phyloP scores from a whole-genome alignment of 2,888 invertebrate genomes.

The Thereva unica region DNA sequence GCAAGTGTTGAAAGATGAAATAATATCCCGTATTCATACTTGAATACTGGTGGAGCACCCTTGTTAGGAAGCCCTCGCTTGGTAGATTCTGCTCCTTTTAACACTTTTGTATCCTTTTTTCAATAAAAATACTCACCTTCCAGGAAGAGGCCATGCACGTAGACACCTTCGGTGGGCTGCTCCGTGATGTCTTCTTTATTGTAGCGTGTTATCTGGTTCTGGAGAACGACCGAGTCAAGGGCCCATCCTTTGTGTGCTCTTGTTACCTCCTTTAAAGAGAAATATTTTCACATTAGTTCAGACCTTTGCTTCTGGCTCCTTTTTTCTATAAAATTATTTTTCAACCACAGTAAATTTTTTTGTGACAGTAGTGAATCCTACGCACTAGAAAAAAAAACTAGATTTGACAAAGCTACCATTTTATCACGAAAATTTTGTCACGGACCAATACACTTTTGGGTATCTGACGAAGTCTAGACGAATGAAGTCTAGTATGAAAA shows the following conservation, averaged over 20 bases:
- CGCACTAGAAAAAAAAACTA: no score
- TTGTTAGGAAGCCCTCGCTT: no score
- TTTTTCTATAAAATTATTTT: not conserved
- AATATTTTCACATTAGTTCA: constrained; percentile 18
- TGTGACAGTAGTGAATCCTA: no score
- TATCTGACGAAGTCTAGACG: no score
- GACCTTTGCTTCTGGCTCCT: not conserved
- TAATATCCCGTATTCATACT: no score
- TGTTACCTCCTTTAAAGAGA: constrained; percentile 79
- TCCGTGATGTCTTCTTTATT: constrained; percentile 89
- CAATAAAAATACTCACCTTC: constrained; percentile 69
- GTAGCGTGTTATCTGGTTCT: constrained; percentile 87
- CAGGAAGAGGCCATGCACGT: constrained; percentile 86
- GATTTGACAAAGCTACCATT: no score
- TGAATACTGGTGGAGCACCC: no score
- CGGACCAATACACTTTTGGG: no score
- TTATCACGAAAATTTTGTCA: no score
- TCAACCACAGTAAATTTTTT: not conserved
- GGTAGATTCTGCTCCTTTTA: no score
- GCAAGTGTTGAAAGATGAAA: no score
- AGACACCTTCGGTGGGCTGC: constrained; percentile 89
- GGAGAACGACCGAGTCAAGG: constrained; percentile 90
- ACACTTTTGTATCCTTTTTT: not conserved
- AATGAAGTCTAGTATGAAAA: no score
- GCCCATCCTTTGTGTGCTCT: constrained; percentile 97